Base-by-base conservation (phyloP, 2,113 vertebrate species). In the Barbus barbus region DNA sequence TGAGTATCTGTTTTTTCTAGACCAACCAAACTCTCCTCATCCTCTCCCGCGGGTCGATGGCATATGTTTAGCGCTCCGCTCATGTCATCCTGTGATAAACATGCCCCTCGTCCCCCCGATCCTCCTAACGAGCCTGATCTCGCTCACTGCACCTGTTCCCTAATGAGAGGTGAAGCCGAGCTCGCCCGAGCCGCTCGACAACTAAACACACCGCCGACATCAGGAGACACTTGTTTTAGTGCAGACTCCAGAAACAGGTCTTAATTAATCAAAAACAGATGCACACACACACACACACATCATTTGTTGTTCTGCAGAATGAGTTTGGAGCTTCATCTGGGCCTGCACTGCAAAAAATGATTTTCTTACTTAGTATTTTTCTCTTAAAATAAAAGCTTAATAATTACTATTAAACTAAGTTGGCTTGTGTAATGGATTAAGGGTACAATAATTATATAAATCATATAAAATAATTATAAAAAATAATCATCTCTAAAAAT, bases 1-100 rank as follows among this genome's bases (percentile, higher is more conserved):
- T 86, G 81, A 86, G 85, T 86, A 86, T 79, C 28, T 65, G 83
- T 58, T 76, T 41, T 20, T 83, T 82, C 65, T 76, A 75, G 79
- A 86, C n/a, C 44, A 22, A 28, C 36, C 72, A 26, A 78, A 61
- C 13, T 78, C 65, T 78, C 65, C 48, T 67, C 41, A 16, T 76
- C 53, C 3, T 16, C 26, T 22, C 73, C 60, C 6, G 28, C 26
- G 61, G 61, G 7, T 65, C 8, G 36, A 58, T 41, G 41, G 36
- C 56, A 38, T 28, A n/a, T 7, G 69, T 73, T 16, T 65, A 33
- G 26, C 1, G 36, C 9, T 22, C 65, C 26, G 53, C 13, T 51
- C 26, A 60, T 80, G 69, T 76, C 85, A 58, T 81, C 73, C 38
- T 24, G 28, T 24, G 22, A 22, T 24, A 26, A 44, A 46, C 16